Evolutionary conservation across 1,140 invertebrate species (phyloP), one percentile per base, ranked within the genome.

Genomic region (Drosophila sp.): DNA sequence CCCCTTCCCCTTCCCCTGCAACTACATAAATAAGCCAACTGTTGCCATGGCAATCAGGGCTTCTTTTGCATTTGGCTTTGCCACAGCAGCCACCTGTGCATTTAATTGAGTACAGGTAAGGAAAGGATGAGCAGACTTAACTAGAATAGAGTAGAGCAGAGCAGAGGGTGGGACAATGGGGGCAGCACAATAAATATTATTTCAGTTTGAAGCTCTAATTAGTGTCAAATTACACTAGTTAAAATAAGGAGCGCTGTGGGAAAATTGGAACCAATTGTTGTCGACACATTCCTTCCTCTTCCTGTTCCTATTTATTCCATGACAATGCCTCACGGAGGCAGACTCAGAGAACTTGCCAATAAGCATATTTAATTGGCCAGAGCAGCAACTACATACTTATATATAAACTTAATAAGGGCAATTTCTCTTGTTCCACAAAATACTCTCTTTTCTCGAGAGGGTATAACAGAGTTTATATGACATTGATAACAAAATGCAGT

Each of bases 131-230:
- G 7, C 3, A 47, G 1, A 27, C 1, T 1, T 8, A 10, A 35
- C 33, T 35, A 35, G 1, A 35, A 10, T 17, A 17, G 17, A 17
- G 17, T 17, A 17, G 17, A 17, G 17, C 17, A 17, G 17, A 17
- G 17, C 17, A 17, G 17, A 17, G 17, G 17, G 30, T 30, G 30
- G 30, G 30, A 4, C 8, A 10, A 3, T 11, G 35, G n/a, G 38
- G 38, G 7, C 44, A 62, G 47, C 61, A 56, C 35, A 72, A 57
- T 54, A 72, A 72, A 64, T 64, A 64, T 72, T 72, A 38, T 72
- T 72, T 57, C 47, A 64, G 69, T 72, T 72, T 55, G 63, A 50
- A 72, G 62, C 69, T 38, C 60, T 72, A 64, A 72, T 72, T 64
- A 72, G 69, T 72, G 50, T 57, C 60, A 64, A 57, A 60, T 30